These are phyloP conservation scores for Eolophus roseicapilla DNA, from an alignment of 2,113 vertebrate genomes.

Conservation along the genomic window DNA sequence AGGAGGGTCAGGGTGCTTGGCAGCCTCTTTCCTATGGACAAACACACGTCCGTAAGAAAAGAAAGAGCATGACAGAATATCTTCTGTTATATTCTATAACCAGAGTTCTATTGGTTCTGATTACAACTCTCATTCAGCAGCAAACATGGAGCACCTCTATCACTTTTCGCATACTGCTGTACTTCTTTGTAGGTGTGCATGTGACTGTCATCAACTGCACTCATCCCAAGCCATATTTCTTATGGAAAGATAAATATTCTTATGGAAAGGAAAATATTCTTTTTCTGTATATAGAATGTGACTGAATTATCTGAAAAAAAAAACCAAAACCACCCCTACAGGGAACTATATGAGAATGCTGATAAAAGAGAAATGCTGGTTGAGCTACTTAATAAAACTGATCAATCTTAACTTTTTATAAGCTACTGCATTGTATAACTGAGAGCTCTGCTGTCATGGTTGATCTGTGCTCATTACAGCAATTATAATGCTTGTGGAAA, in stretches of 20 bases:
- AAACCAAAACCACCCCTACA: neutral
- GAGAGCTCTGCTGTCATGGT: constrained; percentile 31
- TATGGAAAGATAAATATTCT: too few relatives aligned
- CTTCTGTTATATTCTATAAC: neutral
- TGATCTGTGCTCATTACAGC: constrained; percentile 28
- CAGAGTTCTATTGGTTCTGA: neutral
- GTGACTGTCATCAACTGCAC: neutral
- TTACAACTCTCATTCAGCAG: neutral
- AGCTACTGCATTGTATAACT: neutral
- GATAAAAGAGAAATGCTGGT: neutral
- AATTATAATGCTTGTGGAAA: constrained; percentile 32
- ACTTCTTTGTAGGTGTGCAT: neutral
- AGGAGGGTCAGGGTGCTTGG: neutral
- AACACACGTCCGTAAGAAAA: neutral
- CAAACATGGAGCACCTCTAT: neutral
- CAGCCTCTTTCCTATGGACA: neutral
- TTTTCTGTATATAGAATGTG: neutral
- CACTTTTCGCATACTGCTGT: neutral
- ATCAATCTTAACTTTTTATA: neutral
- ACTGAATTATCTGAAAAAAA: neutral
- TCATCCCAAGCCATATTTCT: neutral
- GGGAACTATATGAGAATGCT: neutral
- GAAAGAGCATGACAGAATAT: neutral
- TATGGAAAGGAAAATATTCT: neutral
- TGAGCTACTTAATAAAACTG: neutral